Evolutionary conservation across 2,888 invertebrate genomes (phyloP).

Genomic region (Phengaris alcon): DNA sequence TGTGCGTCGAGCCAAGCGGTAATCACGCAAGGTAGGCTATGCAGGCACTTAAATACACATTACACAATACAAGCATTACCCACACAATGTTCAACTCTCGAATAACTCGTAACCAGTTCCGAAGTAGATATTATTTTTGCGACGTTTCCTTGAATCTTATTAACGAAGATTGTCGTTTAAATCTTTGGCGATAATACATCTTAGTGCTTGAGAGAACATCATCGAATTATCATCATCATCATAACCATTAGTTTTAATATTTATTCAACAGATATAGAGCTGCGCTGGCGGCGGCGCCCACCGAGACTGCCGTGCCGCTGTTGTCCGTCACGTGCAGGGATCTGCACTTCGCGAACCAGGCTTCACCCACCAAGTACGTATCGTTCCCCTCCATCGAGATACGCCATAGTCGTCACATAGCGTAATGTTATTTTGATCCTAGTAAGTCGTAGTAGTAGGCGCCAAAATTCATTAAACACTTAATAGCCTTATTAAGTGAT

Average conservation of each 20-base stretch:
- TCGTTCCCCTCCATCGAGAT: neutral
- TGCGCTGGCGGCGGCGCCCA: conserved; percentile 69
- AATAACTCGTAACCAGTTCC: no score
- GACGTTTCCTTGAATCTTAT: no score
- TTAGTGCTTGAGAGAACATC: no score
- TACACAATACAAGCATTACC: no score
- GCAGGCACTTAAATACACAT: neutral
- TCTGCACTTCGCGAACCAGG: conserved; percentile 72
- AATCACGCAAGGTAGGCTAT: conserved; percentile 66
- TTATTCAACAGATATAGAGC: conserved; percentile 55
- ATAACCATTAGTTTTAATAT: neutral
- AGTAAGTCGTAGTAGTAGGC: no score
- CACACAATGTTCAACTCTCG: no score
- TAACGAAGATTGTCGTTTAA: no score
- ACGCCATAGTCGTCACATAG: neutral
- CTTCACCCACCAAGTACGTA: conserved; percentile 65
- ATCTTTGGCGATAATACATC: no score
- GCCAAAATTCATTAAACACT: no score
- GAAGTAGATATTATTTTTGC: no score
- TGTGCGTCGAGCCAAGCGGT: conserved; percentile 71
- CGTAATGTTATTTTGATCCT: neutral
- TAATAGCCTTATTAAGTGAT: no score
- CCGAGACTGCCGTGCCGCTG: conserved; percentile 70
- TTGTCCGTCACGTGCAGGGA: conserved; percentile 74
- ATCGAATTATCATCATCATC: no score